phyloP scores from a whole-genome alignment of 2,888 invertebrate species.

The Perdita meconis region DNA sequence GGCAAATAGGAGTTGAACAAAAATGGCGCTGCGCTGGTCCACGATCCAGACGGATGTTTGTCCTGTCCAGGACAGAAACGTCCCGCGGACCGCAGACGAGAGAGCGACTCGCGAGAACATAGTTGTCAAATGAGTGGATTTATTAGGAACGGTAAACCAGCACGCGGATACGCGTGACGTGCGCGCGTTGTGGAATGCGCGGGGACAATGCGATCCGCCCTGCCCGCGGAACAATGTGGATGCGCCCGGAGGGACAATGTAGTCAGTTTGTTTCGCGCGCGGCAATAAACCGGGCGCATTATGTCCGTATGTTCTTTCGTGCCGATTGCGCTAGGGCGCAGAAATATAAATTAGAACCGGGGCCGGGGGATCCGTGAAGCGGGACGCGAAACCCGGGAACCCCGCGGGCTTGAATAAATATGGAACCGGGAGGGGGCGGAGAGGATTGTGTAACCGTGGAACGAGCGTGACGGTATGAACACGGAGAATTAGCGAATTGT shows the following conservation, averaged over 20 bases:
- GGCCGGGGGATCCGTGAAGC: not conserved
- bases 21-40: conserved; percentile 13
- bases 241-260: not conserved
- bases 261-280: conserved; percentile 29
- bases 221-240: conserved; percentile 20
- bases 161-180: conserved; percentile 44
- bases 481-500: too few relatives aligned
- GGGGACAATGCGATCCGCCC: conserved; percentile 30
- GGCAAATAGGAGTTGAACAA: conserved; percentile 24
- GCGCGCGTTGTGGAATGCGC: conserved; percentile 15
- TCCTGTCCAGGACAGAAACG: not conserved
- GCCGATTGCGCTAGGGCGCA: not conserved
- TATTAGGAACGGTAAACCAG: conserved; percentile 54
- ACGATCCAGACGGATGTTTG: not conserved
- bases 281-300: conserved; percentile 20
- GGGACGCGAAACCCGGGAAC: not conserved
- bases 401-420: not conserved
- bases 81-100: not conserved
- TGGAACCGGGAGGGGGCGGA: too few relatives aligned
- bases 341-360: not conserved
- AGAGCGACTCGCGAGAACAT: conserved; percentile 4
- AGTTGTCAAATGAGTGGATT: conserved; percentile 56
- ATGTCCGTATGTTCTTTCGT: conserved; percentile 9
- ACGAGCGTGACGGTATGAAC: too few relatives aligned
- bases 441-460: too few relatives aligned